Evolutionary conservation across 2,888 invertebrate species (phyloP).

Genomic region (Pheosia tremula): DNA sequence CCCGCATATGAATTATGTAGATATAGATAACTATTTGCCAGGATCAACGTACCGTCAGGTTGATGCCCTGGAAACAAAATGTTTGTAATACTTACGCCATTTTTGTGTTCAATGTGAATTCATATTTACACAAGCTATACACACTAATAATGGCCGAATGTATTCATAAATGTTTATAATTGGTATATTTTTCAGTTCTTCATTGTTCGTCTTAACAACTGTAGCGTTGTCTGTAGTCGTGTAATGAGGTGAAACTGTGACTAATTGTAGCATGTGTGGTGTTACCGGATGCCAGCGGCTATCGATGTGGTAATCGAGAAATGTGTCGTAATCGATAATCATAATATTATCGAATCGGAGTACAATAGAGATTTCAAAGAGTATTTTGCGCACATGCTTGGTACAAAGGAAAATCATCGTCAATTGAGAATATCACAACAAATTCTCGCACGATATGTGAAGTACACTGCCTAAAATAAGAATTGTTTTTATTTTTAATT

Average conservation of each 20-base stretch:
- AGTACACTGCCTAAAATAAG: too few species aligned
- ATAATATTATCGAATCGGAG: background rate
- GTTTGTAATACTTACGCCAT: background rate
- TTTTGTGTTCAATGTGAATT: background rate
- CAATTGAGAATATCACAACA: too few species aligned
- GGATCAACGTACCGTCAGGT: conserved; percentile 2
- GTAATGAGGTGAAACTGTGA: background rate
- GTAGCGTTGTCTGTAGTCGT: background rate
- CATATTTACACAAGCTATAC: conserved; percentile 2
- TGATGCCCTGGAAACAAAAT: background rate
- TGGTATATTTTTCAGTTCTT: background rate
- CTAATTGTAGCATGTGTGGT: background rate
- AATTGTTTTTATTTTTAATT: too few species aligned
- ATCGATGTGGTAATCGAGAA: background rate
- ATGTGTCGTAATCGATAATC: background rate
- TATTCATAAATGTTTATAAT: background rate
- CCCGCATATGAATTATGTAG: conserved; percentile 10
- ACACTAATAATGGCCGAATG: background rate
- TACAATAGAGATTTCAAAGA: background rate
- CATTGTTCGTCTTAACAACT: conserved; percentile 3
- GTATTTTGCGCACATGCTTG: background rate
- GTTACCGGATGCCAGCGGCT: background rate
- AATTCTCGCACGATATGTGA: too few species aligned
- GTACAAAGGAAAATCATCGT: background rate
- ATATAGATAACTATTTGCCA: background rate